A percentile compares a stretch with the other conserved stretches of the same genome.
phyloP scores from a whole-genome alignment of 2,888 invertebrate genomes.

The Dicycla oo region DNA sequence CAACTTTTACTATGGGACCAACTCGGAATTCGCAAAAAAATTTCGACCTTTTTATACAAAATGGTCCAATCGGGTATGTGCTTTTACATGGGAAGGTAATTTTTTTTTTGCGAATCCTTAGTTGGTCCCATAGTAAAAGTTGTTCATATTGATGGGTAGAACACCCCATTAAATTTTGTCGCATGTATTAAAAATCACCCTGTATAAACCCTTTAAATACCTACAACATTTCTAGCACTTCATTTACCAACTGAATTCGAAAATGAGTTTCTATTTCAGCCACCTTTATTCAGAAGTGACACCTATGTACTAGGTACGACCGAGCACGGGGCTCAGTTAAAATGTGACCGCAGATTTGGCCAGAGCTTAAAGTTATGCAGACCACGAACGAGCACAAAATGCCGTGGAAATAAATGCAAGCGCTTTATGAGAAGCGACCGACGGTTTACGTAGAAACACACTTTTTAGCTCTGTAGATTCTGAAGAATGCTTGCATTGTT shows the following conservation, averaged over 20 bases:
- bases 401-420: conserved; percentile 42
- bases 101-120: too few relatives aligned
- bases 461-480: not conserved
- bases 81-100: too few relatives aligned
- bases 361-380: conserved; percentile 46
- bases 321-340: conserved; percentile 25
- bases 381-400: conserved; percentile 49
- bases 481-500: not conserved
- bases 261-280: conserved; percentile 28
- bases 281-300: conserved; percentile 22
- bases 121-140: too few relatives aligned
- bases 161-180: too few relatives aligned
- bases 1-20: too few relatives aligned
- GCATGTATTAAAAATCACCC: too few relatives aligned
- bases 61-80: too few relatives aligned
- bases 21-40: too few relatives aligned
- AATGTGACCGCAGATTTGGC: conserved; percentile 56
- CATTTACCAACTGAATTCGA: conserved; percentile 17
- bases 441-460: not conserved
- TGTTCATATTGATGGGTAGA: too few relatives aligned
- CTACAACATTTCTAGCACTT: not conserved
- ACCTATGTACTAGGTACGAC: too few relatives aligned
- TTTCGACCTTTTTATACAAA: too few relatives aligned
- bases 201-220: not conserved
- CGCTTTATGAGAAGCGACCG: conserved; percentile 21